phyloP scores from a whole-genome alignment of 2,113 vertebrate genomes.

The Chionodraco myersi region DNA sequence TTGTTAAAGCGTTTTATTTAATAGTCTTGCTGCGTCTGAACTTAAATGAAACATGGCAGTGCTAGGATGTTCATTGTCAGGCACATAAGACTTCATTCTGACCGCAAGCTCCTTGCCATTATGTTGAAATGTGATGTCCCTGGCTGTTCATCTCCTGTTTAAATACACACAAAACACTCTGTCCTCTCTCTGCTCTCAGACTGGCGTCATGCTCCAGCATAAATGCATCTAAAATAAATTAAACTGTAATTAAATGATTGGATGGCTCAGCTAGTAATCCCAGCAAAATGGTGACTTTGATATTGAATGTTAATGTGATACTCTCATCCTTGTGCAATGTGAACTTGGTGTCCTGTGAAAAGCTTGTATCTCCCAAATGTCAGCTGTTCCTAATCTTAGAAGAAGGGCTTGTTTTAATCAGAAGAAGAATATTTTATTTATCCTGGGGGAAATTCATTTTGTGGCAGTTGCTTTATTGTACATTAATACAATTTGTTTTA shows the following conservation, averaged over 20 bases:
- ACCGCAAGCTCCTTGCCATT: constrained; percentile 37
- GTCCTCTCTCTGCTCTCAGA: background rate
- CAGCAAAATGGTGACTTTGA: constrained; percentile 9
- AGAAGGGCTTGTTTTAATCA: too few relatives aligned
- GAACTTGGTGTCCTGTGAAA: background rate
- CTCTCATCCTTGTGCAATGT: background rate
- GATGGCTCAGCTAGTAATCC: constrained; percentile 1
- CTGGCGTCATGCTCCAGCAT: background rate
- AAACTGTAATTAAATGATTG: constrained; percentile 29
- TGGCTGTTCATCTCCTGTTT: constrained; percentile 4
- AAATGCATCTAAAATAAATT: constrained; percentile 29
- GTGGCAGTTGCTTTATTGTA: too few relatives aligned
- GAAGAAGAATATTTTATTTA: too few relatives aligned
- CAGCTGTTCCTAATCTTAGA: background rate
- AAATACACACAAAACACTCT: constrained; percentile 7
- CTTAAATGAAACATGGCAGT: constrained; percentile 52
- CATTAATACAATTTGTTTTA: too few relatives aligned
- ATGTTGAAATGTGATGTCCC: constrained; percentile 27
- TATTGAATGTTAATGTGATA: constrained; percentile 13
- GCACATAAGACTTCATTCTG: constrained; percentile 41
- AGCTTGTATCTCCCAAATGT: background rate
- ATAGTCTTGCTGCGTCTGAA: constrained; percentile 28
- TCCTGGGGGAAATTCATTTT: too few relatives aligned
- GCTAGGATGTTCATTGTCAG: constrained; percentile 25
- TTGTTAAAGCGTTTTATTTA: constrained; percentile 40